Conservation (phyloP, 23 tunicate species). For the Corella eumyota region DNA sequence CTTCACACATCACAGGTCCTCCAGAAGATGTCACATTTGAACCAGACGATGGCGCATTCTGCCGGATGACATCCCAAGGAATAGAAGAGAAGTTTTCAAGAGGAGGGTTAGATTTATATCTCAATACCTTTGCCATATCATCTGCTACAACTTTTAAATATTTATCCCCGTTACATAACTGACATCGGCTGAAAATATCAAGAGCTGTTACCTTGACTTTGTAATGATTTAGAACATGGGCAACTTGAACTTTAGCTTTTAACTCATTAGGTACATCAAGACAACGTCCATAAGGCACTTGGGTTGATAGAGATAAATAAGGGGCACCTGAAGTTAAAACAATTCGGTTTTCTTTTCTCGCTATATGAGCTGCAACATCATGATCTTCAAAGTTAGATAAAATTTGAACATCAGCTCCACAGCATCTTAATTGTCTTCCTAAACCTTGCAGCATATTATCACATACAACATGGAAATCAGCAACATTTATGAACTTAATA, state of each 20-base stretch:
- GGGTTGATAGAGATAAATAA: conserved; percentile 28
- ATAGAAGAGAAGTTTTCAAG: background rate
- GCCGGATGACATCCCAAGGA: conserved; percentile 28
- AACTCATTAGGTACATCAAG: conserved; percentile 42
- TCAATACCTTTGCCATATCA: conserved; percentile 22
- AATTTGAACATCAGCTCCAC: conserved; percentile 52
- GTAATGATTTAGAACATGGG: conserved; percentile 27
- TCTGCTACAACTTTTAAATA: conserved; percentile 30
- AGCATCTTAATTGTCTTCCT: conserved; percentile 56
- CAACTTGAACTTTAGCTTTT: conserved; percentile 56
- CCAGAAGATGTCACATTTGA: too few relatives aligned
- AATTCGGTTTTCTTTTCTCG: conserved; percentile 27
- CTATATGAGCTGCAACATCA: conserved; percentile 39
- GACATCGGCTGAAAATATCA: conserved; percentile 79
- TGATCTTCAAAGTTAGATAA: conserved; percentile 40
- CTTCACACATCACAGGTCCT: too few relatives aligned
- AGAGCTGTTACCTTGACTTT: conserved; percentile 43
- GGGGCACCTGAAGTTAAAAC: conserved; percentile 65
- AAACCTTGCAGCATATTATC: conserved; percentile 81
- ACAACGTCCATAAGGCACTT: conserved; percentile 50
- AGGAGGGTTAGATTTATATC: background rate
- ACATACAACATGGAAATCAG: conserved; percentile 55
- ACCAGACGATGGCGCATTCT: too few relatives aligned
- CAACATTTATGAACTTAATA: background rate
- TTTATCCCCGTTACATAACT: conserved; percentile 55